Evolutionary conservation across 2,888 invertebrate species (phyloP), one percentile per base, ranked within the genome.

Genomic region (Craniophora ligustri): DNA sequence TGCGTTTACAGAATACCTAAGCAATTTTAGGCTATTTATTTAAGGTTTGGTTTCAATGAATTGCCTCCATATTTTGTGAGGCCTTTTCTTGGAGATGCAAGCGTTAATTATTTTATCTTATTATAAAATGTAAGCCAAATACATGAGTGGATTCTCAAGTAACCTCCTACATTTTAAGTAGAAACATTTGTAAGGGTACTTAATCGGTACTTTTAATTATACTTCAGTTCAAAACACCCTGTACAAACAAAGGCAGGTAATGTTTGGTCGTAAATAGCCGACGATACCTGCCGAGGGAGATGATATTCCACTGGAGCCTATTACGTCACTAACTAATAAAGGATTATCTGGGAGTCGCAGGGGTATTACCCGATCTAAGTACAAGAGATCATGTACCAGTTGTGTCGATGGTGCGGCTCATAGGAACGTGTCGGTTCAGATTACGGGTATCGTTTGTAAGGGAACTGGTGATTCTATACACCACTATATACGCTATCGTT

Each of bases 301-400:
- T 28, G 18, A 58, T 40, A 44, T 44, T 31, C 30, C 31, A 58
- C 38, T 48, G 35, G 32, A 60, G 38, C 38, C 49, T 48, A 48
- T 48, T 50, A 54, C 28, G 13, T 48, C 38, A 34, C 23, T 6
- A 54, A 59, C 44, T 67, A 44, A 55, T 60, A 48, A 41, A 48
- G 51, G 30, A 70, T 67, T 45, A 66, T 60, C 44, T 47, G 40
- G 2, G 31, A 50, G 23, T 38, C 41, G 32, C 41, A 16, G n/a
- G 35, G 40, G 26, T 35, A 21, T 23, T 26, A 34, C 26, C 40
- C 19, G 31, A 23, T 26, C 11, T 15, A 39, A 30, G 19, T 38
- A 36, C 14, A 5, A 13, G 65, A 13, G 26, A 38, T 54, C 28
- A 19, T 45, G 18, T 13, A 13, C 13, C 3, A 34, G 34, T 36